These are phyloP conservation scores for Nephrotoma flavescens DNA, from an alignment of 2,888 invertebrate species.

Conservation along the genomic window DNA sequence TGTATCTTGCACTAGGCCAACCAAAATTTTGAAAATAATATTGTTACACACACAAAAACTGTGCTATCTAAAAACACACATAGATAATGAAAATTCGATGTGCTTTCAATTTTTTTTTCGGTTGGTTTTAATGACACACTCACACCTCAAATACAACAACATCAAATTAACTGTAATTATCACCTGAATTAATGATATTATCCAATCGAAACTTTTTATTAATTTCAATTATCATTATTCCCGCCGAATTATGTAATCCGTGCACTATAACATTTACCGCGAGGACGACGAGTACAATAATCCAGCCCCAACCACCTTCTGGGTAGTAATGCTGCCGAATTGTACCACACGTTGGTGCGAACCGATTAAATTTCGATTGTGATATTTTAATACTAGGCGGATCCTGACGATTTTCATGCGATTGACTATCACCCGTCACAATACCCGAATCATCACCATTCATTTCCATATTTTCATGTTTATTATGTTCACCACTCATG, in stretches of 20 bases:
- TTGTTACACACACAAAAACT: neutral
- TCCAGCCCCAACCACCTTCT: constrained; percentile 84
- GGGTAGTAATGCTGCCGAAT: constrained; percentile 57
- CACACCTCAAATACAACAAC: neutral
- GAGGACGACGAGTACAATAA: constrained; percentile 56
- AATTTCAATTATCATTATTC: constrained; percentile 32
- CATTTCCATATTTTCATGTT: neutral
- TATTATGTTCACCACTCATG: neutral
- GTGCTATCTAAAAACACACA: neutral
- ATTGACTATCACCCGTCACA: neutral
- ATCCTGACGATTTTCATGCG: neutral
- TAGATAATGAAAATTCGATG: neutral
- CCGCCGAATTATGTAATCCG: constrained; percentile 52
- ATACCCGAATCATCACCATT: constrained; percentile 1
- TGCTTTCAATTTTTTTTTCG: neutral
- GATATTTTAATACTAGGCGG: neutral
- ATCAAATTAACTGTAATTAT: neutral
- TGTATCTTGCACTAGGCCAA: neutral
- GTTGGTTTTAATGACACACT: neutral
- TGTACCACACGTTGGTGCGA: constrained; percentile 1
- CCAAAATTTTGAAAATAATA: neutral
- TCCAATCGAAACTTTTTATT: neutral
- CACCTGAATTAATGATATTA: constrained; percentile 3
- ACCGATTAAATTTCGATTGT: neutral
- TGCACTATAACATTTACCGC: constrained; percentile 58